These are phyloP conservation scores for Labeo calbasu DNA, from an alignment of 2,797 vertebrate species.

Conservation along the genomic window DNA sequence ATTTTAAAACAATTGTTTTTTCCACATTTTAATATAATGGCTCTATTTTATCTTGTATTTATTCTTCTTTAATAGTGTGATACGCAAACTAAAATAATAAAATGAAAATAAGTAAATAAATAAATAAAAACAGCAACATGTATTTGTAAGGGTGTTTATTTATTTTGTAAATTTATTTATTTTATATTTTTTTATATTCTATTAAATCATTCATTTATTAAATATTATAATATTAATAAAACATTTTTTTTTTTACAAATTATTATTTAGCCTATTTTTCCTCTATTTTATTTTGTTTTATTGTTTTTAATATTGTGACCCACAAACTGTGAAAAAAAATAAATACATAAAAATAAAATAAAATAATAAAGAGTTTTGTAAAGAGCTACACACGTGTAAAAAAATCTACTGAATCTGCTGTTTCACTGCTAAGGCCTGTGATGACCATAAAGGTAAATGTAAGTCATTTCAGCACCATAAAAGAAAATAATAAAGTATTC, in stretches of 20 bases:
- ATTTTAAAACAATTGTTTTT: background rate
- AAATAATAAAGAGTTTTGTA: background rate
- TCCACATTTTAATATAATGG: background rate
- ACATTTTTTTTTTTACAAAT: background rate
- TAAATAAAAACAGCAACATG: background rate
- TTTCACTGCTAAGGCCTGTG: too few species aligned
- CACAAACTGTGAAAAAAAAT: background rate
- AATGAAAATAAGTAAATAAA: background rate
- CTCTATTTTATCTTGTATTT: background rate
- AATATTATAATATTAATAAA: background rate
- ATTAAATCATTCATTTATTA: too few species aligned
- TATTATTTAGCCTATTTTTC: background rate
- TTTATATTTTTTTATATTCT: too few species aligned
- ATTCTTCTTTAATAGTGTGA: background rate
- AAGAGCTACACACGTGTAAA: background rate
- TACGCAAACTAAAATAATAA: background rate
- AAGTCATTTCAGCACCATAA: too few species aligned
- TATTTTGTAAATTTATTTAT: too few species aligned
- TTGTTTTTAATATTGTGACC: background rate
- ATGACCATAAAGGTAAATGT: too few species aligned
- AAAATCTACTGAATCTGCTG: too few species aligned
- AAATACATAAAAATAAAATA: background rate
- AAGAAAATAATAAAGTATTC: too few species aligned
- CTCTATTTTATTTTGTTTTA: background rate
- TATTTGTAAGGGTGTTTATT: background rate